Evolutionary conservation across 2,888 invertebrate species (phyloP).

Genomic region (Lamellibrachia columna): DNA sequence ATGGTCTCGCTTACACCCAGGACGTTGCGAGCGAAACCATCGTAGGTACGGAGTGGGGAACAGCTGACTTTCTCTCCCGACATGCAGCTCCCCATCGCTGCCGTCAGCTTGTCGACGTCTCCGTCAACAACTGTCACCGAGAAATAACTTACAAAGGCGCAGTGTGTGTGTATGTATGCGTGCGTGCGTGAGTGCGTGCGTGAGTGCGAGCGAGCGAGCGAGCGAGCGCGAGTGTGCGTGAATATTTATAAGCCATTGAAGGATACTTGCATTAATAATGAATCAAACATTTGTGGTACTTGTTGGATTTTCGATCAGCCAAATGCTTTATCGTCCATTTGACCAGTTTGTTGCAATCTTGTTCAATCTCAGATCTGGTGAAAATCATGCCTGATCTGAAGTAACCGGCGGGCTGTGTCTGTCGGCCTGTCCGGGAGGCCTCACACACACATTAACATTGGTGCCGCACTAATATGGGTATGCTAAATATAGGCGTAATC

Average conservation of each 20-base stretch:
- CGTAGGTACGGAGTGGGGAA: background rate
- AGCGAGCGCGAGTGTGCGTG: no score
- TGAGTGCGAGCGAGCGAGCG: no score
- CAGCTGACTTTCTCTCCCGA: background rate
- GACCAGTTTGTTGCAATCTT: background rate
- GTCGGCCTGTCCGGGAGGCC: background rate
- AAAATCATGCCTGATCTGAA: background rate
- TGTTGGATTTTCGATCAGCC: no score
- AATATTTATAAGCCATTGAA: no score
- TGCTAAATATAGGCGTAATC: background rate
- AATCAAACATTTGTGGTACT: no score
- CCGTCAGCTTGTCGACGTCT: constrained; percentile 1
- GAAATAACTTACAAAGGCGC: background rate
- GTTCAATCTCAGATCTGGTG: background rate
- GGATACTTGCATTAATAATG: no score
- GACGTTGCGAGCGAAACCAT: background rate
- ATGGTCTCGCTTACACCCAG: background rate
- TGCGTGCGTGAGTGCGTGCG: no score
- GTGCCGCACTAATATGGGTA: background rate
- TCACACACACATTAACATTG: background rate
- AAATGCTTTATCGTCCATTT: background rate
- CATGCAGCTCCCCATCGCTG: background rate
- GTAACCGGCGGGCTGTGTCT: background rate
- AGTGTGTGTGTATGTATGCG: no score
- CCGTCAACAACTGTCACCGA: background rate